Evolutionary conservation across 2,797 vertebrate genomes (phyloP).

Genomic region (Phylloscopus collybita): DNA sequence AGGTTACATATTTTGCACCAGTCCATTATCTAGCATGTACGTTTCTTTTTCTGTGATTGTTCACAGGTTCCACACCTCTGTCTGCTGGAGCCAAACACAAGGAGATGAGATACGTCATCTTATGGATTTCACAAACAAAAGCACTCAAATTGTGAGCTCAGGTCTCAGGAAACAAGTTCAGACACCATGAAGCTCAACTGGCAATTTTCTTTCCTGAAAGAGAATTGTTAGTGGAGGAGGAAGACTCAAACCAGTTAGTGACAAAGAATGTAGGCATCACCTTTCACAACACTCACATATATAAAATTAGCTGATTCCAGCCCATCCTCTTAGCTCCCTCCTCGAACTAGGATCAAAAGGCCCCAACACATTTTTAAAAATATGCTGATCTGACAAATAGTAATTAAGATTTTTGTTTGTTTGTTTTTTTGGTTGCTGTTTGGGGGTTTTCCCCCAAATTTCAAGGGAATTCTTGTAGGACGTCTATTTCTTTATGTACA

Average conservation of each 20-base stretch:
- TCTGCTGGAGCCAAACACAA: neutral
- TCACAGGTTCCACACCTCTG: neutral
- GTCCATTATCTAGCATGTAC: neutral
- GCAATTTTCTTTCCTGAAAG: neutral
- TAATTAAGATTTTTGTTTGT: neutral
- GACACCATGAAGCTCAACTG: neutral
- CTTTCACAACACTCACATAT: neutral
- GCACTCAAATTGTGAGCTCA: neutral
- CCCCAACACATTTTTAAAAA: neutral
- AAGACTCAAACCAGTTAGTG: neutral
- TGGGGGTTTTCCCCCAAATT: neutral
- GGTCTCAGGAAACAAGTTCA: neutral
- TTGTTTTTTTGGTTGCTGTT: neutral
- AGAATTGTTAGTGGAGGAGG: neutral
- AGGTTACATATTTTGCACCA: neutral
- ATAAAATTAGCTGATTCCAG: neutral
- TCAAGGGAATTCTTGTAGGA: neutral
- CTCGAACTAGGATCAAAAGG: neutral
- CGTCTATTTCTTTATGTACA: neutral
- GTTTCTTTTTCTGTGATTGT: neutral
- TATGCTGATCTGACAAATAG: neutral
- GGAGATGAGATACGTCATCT: neutral
- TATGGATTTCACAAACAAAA: neutral
- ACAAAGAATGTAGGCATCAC: neutral
- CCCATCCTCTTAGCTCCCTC: neutral